Base-by-base conservation (phyloP, 2,888 invertebrate genomes). In the Gerosis bhagava region DNA sequence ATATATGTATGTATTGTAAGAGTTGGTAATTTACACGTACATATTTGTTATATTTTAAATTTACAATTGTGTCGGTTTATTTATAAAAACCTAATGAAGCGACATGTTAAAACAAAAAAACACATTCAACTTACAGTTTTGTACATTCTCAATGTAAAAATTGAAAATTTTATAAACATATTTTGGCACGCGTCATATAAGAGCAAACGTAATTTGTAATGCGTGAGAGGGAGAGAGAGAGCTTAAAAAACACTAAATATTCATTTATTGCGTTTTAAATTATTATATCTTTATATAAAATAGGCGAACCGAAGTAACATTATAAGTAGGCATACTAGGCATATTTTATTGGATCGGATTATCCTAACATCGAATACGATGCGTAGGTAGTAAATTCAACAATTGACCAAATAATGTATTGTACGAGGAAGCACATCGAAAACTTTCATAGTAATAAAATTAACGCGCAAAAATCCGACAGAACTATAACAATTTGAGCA, bases 371-470 rank as follows among this genome's bases (percentile, higher is more conserved):
- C 44, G 36, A 45, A 45, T 37, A 37, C 44, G 36, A 36, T 21
- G 32, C 11, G 8, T 8, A 22, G 10, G 29, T 19, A 31, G 10
- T 31, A 25, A 25, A 45, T 32, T 37, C 37, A 10, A 45, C 31
- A 45, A 39, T 45, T 36, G 37, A 45, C 45, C 37, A 39, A 45
- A n/a, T 25, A 10, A 7, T 31, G 24, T 31, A 31, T 29, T 26
- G 21, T 21, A 24, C 11, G 22, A 67, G 84, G 84, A 83, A 84
- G 84, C 81, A 76, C 80, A 46, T 67, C 52, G 51, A 63, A 73
- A 67, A 72, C 68, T 72, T 77, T 71, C 51, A 60, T 60, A 59
- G 13, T 24, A 5, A 15, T 59, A 69, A 73, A 73, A 71, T 65
- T 67, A 70, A 69, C 69, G 62, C 44, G 65, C n/a, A 63, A 49